A percentile compares a stretch with the other conserved stretches of the same genome.
Evolutionary conservation across 1,140 invertebrate genomes (phyloP).

Genomic region (Colletes latitarsis): DNA sequence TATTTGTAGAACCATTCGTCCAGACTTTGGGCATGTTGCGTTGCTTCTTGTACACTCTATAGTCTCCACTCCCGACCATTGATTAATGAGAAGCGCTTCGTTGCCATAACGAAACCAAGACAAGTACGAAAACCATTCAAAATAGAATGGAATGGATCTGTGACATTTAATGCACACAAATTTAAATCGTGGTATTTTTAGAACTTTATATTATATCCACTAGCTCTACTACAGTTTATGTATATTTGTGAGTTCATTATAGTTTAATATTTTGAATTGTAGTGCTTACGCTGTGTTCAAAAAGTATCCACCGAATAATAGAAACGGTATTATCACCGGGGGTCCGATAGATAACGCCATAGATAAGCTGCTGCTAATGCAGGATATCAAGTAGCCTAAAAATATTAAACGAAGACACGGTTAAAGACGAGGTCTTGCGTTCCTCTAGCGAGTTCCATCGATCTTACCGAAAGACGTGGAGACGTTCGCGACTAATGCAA

Average conservation of each 20-base stretch:
- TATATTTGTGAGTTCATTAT: no score
- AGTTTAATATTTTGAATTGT: background rate
- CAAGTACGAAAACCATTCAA: slow-evolving; percentile 95
- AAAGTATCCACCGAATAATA: slow-evolving; percentile 98
- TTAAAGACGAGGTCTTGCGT: no score
- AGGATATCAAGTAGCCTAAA: slow-evolving; percentile 94
- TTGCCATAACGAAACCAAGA: slow-evolving; percentile 98
- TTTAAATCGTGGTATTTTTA: no score
- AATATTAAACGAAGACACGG: background rate
- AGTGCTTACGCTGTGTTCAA: slow-evolving; percentile 90
- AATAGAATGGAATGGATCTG: slow-evolving; percentile 92
- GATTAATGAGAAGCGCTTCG: slow-evolving; percentile 96
- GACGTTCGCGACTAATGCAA: slow-evolving; percentile 93
- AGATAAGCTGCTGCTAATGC: slow-evolving; percentile 88
- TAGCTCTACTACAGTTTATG: no score
- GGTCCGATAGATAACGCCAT: slow-evolving; percentile 95
- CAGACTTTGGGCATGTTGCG: slow-evolving; percentile 88
- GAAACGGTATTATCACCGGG: slow-evolving; percentile 94
- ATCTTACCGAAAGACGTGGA: slow-evolving; percentile 94
- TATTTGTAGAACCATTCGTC: slow-evolving; percentile 89
- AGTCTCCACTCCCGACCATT: slow-evolving; percentile 90
- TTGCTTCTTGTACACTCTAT: slow-evolving; percentile 88
- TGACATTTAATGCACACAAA: background rate
- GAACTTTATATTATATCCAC: no score
- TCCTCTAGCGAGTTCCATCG: background rate